Evolutionary conservation across 2,797 vertebrate species (phyloP).

Genomic region (Arnoldichthys spilopterus): DNA sequence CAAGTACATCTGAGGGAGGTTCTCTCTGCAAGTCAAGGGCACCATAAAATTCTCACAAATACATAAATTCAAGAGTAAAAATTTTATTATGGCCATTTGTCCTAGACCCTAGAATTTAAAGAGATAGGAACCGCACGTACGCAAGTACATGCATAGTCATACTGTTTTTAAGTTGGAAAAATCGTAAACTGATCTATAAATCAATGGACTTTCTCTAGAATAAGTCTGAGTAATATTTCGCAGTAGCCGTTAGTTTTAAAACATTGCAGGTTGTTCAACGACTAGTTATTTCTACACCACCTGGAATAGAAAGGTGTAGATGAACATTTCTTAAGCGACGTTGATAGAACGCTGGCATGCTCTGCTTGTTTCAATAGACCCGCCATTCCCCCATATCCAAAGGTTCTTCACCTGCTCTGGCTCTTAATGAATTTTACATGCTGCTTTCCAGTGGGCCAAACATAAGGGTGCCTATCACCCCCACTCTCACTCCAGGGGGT

Average conservation of each 20-base stretch:
- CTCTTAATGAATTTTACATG: slow-evolving; percentile 77
- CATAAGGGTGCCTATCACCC: slow-evolving; percentile 69
- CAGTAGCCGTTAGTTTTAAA: not conserved
- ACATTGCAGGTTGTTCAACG: not conserved
- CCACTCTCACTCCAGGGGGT: slow-evolving; percentile 59
- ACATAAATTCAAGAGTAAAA: slow-evolving; percentile 66
- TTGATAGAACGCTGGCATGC: slow-evolving; percentile 8
- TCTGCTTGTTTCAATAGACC: slow-evolving; percentile 30
- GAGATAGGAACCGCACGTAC: slow-evolving; percentile 48
- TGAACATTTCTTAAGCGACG: not conserved
- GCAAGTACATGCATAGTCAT: slow-evolving; percentile 20
- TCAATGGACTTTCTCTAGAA: not conserved
- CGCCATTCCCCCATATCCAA: slow-evolving; percentile 48
- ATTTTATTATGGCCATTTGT: slow-evolving; percentile 62
- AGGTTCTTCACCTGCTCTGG: slow-evolving; percentile 59
- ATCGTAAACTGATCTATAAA: slow-evolving; percentile 22
- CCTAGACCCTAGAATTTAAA: slow-evolving; percentile 55
- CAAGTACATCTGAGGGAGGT: slow-evolving; percentile 74
- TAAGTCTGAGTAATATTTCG: not conserved
- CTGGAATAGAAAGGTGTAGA: slow-evolving; percentile 1
- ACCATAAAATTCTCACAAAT: slow-evolving; percentile 68
- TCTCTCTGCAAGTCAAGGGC: slow-evolving; percentile 62
- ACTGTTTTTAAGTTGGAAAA: slow-evolving; percentile 30
- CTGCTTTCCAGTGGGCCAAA: slow-evolving; percentile 60
- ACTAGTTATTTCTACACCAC: not conserved